A percentile compares a stretch with the other conserved stretches of the same genome.
phyloP scores from a whole-genome alignment of 2,888 invertebrate species.

The Notodonta ziczac region DNA sequence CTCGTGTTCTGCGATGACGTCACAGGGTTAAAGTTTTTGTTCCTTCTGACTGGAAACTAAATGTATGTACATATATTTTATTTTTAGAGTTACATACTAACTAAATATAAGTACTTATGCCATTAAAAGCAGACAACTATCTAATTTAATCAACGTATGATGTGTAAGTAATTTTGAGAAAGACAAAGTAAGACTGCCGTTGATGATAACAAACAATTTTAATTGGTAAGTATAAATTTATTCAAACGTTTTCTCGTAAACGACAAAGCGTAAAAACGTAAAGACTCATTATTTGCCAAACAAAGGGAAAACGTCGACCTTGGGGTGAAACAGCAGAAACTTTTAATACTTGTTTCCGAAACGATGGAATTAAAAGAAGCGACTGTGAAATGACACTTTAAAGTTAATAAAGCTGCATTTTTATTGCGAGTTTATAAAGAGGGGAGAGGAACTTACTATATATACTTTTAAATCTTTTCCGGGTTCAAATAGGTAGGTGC shows the following conservation, averaged over 20 bases:
- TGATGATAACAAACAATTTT: background rate
- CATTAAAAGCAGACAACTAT: too few relatives aligned
- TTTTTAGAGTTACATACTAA: too few relatives aligned
- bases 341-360: slow-evolving; percentile 21
- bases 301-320: slow-evolving; percentile 21
- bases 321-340: slow-evolving; percentile 24
- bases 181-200: too few relatives aligned
- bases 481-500: too few relatives aligned
- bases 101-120: too few relatives aligned
- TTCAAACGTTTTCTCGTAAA: slow-evolving; percentile 9
- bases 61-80: too few relatives aligned
- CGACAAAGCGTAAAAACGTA: slow-evolving; percentile 10
- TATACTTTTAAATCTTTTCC: background rate
- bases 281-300: slow-evolving; percentile 9
- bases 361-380: slow-evolving; percentile 43
- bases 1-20: too few relatives aligned
- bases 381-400: slow-evolving; percentile 52
- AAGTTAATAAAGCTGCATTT: slow-evolving; percentile 49
- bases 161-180: too few relatives aligned
- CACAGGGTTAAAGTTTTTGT: too few relatives aligned
- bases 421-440: background rate
- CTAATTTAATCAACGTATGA: too few relatives aligned
- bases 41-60: too few relatives aligned
- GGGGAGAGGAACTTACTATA: background rate
- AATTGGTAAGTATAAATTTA: background rate